Base-by-base conservation (phyloP, 2,797 vertebrate species). In the Diplodus sargus region DNA sequence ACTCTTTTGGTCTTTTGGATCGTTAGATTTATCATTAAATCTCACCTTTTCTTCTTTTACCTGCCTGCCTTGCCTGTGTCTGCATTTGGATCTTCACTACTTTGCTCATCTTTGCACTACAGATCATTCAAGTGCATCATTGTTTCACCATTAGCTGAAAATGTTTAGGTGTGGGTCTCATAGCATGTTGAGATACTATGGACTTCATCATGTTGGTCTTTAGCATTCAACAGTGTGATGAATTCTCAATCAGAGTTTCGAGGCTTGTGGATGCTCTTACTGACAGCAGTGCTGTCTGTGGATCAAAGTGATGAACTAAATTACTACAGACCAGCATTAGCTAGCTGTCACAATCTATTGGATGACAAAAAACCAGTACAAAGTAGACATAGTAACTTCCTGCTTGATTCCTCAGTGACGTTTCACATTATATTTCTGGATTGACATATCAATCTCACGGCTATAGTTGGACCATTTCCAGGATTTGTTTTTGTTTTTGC, bases 91-190 rank as follows among this genome's bases (percentile, higher is more conserved):
- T 39, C 34, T 39, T 39, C 34, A 34, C 30, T 34, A 34, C 6
- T 34, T 34, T 34, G 34, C 34, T 9, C 34, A 39, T 10, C 39
- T 39, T 39, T 39, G 9, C 39, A 39, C 10, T 11, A 39, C 9
- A 63, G 14, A 59, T 79, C 63, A 30, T 28, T 63, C 16, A 74
- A 70, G 56, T 61, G 22, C 48, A 11, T 65, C 3, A 3, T 68
- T 81, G 72, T 59, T 49, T 14, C 70, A 22, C 16, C 13, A 49
- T 48, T 52, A 30, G 25, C 16, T 57, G 49, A 75, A 58, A 61
- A 57, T 8, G 2, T 49, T 63, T 54, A 48, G 52, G 23, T 59
- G 68, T 73, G 30, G 20, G 6, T 61, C 34, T 34, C 6, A 76
- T 47, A 58, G 34, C 34, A 2, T 18, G 15, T n/a, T 54, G 4